Conservation (phyloP, 2,888 invertebrate species). For the Heterodera filipjevi region DNA sequence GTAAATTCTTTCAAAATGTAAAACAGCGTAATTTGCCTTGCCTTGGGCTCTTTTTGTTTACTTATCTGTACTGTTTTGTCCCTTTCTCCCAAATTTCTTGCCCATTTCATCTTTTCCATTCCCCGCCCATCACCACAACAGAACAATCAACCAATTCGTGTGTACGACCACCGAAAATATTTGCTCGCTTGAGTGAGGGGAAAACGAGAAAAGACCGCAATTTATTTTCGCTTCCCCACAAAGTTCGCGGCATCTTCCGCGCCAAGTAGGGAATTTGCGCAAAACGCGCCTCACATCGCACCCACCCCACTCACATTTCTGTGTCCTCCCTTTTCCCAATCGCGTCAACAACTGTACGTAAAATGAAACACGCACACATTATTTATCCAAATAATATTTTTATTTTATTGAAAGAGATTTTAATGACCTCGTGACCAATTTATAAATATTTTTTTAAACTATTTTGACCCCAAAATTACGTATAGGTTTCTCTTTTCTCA, state of each 20-base stretch:
- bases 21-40: slow-evolving; percentile 2
- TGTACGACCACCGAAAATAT: background rate
- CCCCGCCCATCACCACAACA: background rate
- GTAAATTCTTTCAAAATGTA: too few species aligned
- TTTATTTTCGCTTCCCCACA: slow-evolving; percentile 3
- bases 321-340: background rate
- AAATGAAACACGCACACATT: too few species aligned
- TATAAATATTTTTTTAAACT: background rate
- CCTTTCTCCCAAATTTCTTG: background rate
- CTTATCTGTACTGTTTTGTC: background rate
- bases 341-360: too few species aligned
- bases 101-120: background rate
- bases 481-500: too few species aligned
- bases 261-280: slow-evolving; percentile 1
- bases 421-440: background rate
- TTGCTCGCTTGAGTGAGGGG: slow-evolving; percentile 13
- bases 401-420: too few species aligned
- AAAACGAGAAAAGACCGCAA: slow-evolving; percentile 14
- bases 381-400: too few species aligned
- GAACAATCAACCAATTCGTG: background rate
- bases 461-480: background rate
- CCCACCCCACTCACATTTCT: background rate
- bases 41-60: background rate
- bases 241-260: background rate
- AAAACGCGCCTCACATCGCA: background rate